These are phyloP conservation scores for Gymnothorax reevesii DNA, from an alignment of 2,797 vertebrate species.

Conservation along the genomic window DNA sequence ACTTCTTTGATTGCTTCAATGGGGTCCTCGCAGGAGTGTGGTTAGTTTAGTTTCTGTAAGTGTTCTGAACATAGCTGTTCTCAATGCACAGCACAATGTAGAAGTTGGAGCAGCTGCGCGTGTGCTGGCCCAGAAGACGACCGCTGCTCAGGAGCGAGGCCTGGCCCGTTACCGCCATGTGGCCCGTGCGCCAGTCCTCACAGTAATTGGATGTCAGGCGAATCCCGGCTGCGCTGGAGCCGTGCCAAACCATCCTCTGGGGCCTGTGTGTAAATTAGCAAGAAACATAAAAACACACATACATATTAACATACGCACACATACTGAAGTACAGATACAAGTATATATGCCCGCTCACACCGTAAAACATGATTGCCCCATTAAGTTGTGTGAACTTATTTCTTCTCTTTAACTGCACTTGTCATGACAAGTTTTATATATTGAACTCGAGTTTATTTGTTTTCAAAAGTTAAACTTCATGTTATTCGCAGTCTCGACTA, in stretches of 20 bases:
- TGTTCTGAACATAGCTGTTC: slow-evolving; percentile 76
- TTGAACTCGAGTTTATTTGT: too few relatives aligned
- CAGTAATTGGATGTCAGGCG: slow-evolving; percentile 86
- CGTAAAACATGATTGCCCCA: too few relatives aligned
- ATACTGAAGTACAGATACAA: neutral
- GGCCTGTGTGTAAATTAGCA: slow-evolving; percentile 72
- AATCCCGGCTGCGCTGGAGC: slow-evolving; percentile 78
- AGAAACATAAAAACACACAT: neutral
- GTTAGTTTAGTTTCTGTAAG: slow-evolving; percentile 66
- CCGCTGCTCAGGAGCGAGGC: slow-evolving; percentile 83
- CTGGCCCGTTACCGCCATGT: slow-evolving; percentile 79
- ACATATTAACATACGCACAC: slow-evolving; percentile 14
- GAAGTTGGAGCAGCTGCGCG: slow-evolving; percentile 84
- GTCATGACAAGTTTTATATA: too few relatives aligned
- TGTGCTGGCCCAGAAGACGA: slow-evolving; percentile 85
- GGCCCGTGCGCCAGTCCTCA: slow-evolving; percentile 84
- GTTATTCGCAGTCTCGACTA: too few relatives aligned
- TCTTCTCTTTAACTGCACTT: too few relatives aligned
- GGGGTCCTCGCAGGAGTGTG: neutral
- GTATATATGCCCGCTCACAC: neutral
- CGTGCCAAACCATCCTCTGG: slow-evolving; percentile 91
- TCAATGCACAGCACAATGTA: slow-evolving; percentile 93
- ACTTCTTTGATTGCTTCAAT: slow-evolving; percentile 53
- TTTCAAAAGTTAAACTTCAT: too few relatives aligned
- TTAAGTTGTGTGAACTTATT: too few relatives aligned